These are phyloP conservation scores for Oceanodroma tethys DNA, from an alignment of 2,113 vertebrate genomes.

Conservation along the genomic window DNA sequence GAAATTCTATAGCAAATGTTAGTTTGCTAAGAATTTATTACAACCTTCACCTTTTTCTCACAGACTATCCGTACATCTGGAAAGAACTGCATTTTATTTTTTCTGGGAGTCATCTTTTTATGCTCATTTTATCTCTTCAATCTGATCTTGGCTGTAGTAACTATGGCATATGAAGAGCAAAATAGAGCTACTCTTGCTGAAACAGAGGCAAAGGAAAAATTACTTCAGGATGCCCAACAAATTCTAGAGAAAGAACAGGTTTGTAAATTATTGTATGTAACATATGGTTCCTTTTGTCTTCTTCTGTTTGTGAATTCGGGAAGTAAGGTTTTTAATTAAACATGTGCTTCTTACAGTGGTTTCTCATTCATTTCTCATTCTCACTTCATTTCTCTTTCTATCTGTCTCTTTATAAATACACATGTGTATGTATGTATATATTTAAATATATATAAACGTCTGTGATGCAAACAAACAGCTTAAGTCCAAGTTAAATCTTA, in stretches of 20 bases:
- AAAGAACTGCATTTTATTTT: slow-evolving; percentile 89
- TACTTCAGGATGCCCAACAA: slow-evolving; percentile 82
- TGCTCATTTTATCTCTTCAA: slow-evolving; percentile 98
- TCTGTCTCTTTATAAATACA: neutral
- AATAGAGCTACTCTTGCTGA: slow-evolving; percentile 88
- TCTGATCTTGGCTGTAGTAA: slow-evolving; percentile 95
- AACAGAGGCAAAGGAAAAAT: slow-evolving; percentile 84
- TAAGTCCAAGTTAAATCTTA: neutral
- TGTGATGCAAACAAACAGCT: neutral
- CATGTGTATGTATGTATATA: fast-evolving
- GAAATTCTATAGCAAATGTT: neutral
- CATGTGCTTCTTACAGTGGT: neutral
- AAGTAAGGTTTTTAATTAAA: neutral
- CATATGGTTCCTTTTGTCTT: neutral
- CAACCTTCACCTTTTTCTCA: neutral
- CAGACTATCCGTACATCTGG: slow-evolving; percentile 92
- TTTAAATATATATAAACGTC: neutral
- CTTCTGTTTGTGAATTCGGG: neutral
- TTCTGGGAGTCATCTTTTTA: slow-evolving; percentile 92
- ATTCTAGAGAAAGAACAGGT: slow-evolving; percentile 86
- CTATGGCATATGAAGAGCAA: slow-evolving; percentile 97
- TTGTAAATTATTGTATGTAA: neutral
- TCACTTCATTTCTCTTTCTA: neutral
- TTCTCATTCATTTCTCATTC: neutral
- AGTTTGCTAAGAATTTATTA: neutral